These are phyloP conservation scores for Thomomys bottae DNA, from an alignment of 2,113 vertebrate species.

Conservation along the genomic window DNA sequence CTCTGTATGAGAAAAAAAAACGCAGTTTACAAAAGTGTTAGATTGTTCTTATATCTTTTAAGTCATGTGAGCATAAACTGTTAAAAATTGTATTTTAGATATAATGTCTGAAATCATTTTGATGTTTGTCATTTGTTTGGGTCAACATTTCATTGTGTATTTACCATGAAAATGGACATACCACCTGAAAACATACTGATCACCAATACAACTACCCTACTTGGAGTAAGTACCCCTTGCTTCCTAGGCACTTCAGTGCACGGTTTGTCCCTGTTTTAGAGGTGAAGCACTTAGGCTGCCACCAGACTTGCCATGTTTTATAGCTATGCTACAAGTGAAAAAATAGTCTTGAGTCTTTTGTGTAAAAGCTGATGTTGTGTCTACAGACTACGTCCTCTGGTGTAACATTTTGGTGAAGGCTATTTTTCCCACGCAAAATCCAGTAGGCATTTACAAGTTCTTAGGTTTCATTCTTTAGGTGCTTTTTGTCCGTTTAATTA, in stretches of 20 bases:
- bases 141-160: neutral
- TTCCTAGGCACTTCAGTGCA: neutral
- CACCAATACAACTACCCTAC: no score
- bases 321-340: neutral
- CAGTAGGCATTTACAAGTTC: neutral
- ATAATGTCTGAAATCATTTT: neutral
- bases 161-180: neutral
- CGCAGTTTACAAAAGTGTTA: constrained; percentile 82
- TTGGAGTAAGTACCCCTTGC: neutral
- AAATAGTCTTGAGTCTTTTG: neutral
- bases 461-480: neutral
- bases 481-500: neutral
- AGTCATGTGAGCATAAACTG: constrained; percentile 29
- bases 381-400: neutral
- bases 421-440: neutral
- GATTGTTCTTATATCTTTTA: constrained; percentile 73
- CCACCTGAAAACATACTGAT: neutral
- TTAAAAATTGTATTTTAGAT: constrained; percentile 63
- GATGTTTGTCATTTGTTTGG: neutral
- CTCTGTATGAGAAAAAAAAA: constrained; percentile 83
- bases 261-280: neutral
- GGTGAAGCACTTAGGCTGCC: neutral
- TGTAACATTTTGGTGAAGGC: neutral
- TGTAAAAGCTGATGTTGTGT: neutral
- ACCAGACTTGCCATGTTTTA: neutral